These are phyloP conservation scores for Oreochromis niloticus DNA, from an alignment of 2,113 vertebrate genomes.

Conservation along the genomic window DNA sequence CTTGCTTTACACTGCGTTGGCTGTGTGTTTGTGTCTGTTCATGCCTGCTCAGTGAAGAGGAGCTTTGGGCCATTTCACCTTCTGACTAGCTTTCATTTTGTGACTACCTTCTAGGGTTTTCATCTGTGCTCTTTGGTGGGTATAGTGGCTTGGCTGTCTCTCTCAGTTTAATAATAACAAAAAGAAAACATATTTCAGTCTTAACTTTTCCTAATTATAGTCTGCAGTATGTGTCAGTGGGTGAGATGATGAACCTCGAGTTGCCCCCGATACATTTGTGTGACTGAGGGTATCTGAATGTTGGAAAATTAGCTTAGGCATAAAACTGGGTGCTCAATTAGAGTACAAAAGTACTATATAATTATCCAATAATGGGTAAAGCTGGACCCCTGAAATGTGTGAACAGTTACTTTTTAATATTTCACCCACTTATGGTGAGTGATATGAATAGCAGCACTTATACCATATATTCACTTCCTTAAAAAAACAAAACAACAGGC, in stretches of 20 bases:
- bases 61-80: not conserved
- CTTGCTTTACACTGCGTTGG: not conserved
- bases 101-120: not conserved
- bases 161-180: not conserved
- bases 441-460: not conserved
- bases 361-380: not conserved
- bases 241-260: fast-evolving
- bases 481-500: fast-evolving
- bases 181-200: not conserved
- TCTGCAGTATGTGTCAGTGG: not conserved
- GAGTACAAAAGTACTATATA: not conserved
- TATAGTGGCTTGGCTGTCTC: not conserved
- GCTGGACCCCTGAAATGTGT: fast-evolving
- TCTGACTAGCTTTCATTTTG: not conserved
- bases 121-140: not conserved
- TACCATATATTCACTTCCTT: not conserved
- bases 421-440: not conserved
- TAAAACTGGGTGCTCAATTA: not conserved
- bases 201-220: not conserved
- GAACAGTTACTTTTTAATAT: not conserved
- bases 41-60: not conserved
- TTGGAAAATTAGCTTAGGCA: not conserved
- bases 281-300: not conserved
- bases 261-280: not conserved
- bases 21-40: not conserved